A percentile compares a stretch with the other conserved stretches of the same genome.
Conservation (phyloP, 2,113 vertebrate genomes). For the Pica pica region DNA sequence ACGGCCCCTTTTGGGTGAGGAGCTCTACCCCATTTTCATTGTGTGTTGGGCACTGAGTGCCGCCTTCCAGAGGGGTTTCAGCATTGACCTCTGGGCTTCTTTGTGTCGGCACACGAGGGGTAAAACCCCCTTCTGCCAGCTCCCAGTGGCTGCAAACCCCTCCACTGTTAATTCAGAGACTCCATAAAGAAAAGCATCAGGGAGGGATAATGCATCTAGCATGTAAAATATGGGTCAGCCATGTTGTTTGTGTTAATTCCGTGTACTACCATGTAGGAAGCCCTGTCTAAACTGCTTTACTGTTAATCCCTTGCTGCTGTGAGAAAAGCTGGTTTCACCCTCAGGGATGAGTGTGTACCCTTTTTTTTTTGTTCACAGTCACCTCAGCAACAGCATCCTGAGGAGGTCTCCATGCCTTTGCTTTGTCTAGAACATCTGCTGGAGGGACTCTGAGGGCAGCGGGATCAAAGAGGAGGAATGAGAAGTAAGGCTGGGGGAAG, state of each 20-base stretch:
- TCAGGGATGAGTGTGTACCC: neutral
- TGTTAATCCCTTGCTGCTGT: neutral
- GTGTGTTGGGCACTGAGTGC: too few relatives aligned
- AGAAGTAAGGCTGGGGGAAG: neutral
- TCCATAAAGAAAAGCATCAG: neutral
- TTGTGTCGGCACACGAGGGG: too few relatives aligned
- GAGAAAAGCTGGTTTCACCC: neutral
- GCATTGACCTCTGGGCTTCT: too few relatives aligned
- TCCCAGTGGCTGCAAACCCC: too few relatives aligned
- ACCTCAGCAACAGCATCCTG: neutral
- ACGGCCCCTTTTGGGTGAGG: too few relatives aligned
- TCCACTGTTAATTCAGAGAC: neutral
- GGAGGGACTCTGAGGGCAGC: neutral
- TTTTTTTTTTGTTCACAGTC: neutral
- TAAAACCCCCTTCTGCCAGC: too few relatives aligned
- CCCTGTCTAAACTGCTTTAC: neutral
- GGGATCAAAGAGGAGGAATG: neutral
- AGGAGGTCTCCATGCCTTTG: neutral
- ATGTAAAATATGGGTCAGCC: neutral
- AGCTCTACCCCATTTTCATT: too few relatives aligned
- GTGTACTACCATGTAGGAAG: neutral
- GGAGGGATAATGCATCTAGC: neutral
- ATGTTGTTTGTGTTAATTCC: rapidly evolving
- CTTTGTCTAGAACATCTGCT: neutral
- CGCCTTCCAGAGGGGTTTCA: too few relatives aligned